phyloP scores from a whole-genome alignment of 2,888 invertebrate species.

The Capitulum mitella region DNA sequence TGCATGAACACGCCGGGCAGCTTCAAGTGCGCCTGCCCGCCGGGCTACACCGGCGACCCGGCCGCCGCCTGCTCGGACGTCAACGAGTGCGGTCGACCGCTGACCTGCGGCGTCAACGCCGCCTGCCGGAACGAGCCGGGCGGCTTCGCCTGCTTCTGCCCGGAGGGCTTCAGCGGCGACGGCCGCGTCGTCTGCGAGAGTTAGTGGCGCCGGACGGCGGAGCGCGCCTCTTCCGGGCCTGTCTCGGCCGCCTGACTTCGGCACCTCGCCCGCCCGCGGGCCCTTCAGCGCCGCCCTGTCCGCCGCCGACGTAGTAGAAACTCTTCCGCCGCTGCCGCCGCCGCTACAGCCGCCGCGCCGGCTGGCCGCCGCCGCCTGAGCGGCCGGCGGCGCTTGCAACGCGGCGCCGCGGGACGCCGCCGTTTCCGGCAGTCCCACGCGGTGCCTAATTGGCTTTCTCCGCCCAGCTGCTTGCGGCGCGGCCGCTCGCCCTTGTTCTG shows the following conservation, averaged over 20 bases:
- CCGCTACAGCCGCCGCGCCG: neutral
- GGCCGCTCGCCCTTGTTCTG: neutral
- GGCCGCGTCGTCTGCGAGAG: slow-evolving; percentile 53
- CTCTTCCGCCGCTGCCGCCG: neutral
- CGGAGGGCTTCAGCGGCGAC: slow-evolving; percentile 73
- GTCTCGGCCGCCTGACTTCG: neutral
- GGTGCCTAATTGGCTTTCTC: neutral
- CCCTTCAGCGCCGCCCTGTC: neutral
- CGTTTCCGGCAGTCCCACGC: neutral
- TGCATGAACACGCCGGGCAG: slow-evolving; percentile 75
- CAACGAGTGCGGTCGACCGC: slow-evolving; percentile 74
- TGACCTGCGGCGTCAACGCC: slow-evolving; percentile 72
- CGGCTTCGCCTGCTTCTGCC: slow-evolving; percentile 78
- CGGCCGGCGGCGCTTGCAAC: neutral
- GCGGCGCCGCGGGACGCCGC: neutral
- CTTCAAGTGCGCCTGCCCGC: slow-evolving; percentile 66
- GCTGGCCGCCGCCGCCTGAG: neutral
- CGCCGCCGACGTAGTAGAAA: neutral
- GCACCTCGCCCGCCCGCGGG: neutral
- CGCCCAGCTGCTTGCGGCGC: neutral
- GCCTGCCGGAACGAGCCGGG: slow-evolving; percentile 75
- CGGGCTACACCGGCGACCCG: slow-evolving; percentile 67
- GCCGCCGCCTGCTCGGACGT: slow-evolving; percentile 66
- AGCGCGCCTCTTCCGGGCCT: neutral
- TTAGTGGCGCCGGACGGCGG: slow-evolving; percentile 49